Evolutionary conservation across 2,888 invertebrate genomes (phyloP).

Genomic region (Rhimphoctona megacephalus): DNA sequence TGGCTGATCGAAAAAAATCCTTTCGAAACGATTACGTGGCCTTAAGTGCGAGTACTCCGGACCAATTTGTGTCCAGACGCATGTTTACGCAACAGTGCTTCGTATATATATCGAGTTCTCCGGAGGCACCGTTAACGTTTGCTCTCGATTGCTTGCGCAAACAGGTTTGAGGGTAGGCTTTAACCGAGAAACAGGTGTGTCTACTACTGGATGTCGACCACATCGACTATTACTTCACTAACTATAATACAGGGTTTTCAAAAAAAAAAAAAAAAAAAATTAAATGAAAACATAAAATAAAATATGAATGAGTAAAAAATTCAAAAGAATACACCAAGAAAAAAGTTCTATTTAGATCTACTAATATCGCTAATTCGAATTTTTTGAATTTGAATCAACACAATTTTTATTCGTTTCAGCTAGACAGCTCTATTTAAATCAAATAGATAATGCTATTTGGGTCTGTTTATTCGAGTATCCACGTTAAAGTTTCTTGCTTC

Average conservation of each 20-base stretch:
- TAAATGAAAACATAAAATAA: background rate
- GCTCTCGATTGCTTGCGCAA: conserved; percentile 64
- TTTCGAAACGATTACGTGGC: conserved; percentile 1
- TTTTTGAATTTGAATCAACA: too few relatives aligned
- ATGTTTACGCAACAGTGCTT: conserved; percentile 62
- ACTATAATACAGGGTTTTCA: background rate
- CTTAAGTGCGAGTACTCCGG: conserved; percentile 28
- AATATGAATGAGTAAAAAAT: background rate
- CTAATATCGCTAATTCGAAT: too few relatives aligned
- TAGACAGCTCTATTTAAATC: too few relatives aligned
- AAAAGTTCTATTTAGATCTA: too few relatives aligned
- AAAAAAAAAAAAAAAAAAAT: background rate
- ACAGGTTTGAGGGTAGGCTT: conserved; percentile 54
- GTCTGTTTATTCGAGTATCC: too few relatives aligned
- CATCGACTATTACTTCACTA: background rate
- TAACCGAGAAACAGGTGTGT: conserved; percentile 65
- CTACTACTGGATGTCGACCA: conserved; percentile 56
- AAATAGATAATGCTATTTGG: too few relatives aligned
- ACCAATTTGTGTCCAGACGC: conserved; percentile 55
- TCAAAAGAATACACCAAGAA: too few relatives aligned
- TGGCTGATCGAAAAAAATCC: background rate
- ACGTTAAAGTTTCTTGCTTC: too few relatives aligned
- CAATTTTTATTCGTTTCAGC: too few relatives aligned
- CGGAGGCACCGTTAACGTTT: conserved; percentile 61
- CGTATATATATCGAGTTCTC: conserved; percentile 35